Evolutionary conservation across 1,140 invertebrate species (phyloP).

Genomic region (Drosophila busckii): DNA sequence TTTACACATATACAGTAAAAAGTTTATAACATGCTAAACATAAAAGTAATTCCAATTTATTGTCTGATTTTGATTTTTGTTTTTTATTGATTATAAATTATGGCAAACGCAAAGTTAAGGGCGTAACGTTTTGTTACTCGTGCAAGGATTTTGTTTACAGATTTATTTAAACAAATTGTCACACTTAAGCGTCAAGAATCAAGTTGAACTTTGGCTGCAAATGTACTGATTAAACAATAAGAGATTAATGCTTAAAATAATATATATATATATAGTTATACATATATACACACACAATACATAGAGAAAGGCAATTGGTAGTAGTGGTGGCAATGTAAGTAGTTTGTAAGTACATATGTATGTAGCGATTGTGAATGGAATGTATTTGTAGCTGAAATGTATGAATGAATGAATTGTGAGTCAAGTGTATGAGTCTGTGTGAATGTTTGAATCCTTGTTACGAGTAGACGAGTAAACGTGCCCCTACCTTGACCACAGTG

Average conservation of each 20-base stretch:
- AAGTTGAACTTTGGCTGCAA: constrained; percentile 1
- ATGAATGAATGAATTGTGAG: constrained; percentile 15
- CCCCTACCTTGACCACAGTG: constrained; percentile 90
- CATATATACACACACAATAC: background rate
- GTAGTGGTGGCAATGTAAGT: background rate
- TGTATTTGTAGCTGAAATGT: background rate
- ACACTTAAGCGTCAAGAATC: constrained; percentile 8
- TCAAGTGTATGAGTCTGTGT: background rate
- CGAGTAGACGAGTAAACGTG: constrained; percentile 69
- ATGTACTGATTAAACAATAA: constrained; percentile 24
- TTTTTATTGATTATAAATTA: constrained; percentile 19
- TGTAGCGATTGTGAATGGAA: background rate
- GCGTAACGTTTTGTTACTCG: constrained; percentile 74
- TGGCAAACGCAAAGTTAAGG: constrained; percentile 66
- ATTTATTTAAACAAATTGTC: constrained; percentile 24
- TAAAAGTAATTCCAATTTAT: constrained; percentile 66
- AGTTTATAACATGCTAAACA: background rate
- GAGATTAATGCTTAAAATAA: constrained; percentile 17
- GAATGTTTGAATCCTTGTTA: constrained; percentile 51
- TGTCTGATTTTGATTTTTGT: constrained; percentile 21
- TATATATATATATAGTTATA: constrained; percentile 10
- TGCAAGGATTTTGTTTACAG: constrained; percentile 69
- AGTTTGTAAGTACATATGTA: background rate
- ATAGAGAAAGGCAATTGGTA: constrained; percentile 2
- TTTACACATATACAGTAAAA: constrained; percentile 18